These are phyloP conservation scores for Drosophila yakuba DNA, from an alignment of 1,140 invertebrate genomes.

Conservation along the genomic window DNA sequence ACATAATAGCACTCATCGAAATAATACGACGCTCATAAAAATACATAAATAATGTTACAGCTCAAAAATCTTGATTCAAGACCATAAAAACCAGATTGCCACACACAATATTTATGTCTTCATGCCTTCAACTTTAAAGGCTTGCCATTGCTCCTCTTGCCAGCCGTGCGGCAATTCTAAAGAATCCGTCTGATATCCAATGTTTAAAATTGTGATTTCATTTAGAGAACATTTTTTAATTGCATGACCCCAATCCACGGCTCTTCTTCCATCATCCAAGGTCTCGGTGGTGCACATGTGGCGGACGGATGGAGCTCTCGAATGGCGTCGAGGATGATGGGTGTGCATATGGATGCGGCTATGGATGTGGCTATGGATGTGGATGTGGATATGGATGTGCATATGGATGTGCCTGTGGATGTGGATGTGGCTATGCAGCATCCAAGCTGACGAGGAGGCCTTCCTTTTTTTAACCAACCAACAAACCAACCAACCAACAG, in stretches of 20 bases:
- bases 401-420: too few relatives aligned
- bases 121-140: slow-evolving; percentile 1
- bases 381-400: neutral
- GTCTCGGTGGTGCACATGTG: slow-evolving; percentile 10
- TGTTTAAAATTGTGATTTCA: slow-evolving; percentile 12
- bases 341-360: neutral
- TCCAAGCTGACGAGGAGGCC: slow-evolving; percentile 3
- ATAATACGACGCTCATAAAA: neutral
- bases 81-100: too few relatives aligned
- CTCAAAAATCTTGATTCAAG: too few relatives aligned
- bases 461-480: neutral
- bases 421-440: too few relatives aligned
- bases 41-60: too few relatives aligned
- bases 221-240: slow-evolving; percentile 17
- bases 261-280: slow-evolving; percentile 1
- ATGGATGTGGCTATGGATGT: neutral
- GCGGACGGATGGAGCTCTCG: neutral
- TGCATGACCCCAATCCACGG: slow-evolving; percentile 10
- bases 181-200: slow-evolving; percentile 4
- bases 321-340: slow-evolving; percentile 3
- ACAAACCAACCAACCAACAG: slow-evolving; percentile 4
- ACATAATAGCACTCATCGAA: neutral
- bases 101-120: too few relatives aligned
- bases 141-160: too few relatives aligned
- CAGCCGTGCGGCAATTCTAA: neutral